Base-by-base conservation (phyloP, 2,888 invertebrate genomes). In the Thumatha senex region DNA sequence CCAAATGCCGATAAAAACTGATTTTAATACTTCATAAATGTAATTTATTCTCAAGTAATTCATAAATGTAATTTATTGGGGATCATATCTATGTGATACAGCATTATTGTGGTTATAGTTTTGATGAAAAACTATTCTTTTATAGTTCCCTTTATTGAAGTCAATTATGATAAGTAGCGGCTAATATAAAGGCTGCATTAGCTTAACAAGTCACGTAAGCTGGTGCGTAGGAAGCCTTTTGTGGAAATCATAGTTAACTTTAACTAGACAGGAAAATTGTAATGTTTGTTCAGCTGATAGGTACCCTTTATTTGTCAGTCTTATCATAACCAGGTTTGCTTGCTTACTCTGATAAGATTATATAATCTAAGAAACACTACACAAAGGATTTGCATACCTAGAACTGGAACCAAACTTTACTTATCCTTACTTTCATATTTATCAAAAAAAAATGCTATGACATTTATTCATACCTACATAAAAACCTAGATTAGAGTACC, bases 81-180 rank as follows among this genome's bases (percentile, higher is more conserved):
- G 18, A 24, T 24, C n/a, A n/a, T n/a, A n/a, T n/a, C 18, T 24
- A 24, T 24, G 18, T 24, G 18, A 38, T 44, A 7, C 24, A 1
- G 24, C 2, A 39, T 13, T 35, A 35, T 13, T 7, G 24, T 7
- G 13, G 34, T 13, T 18, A 24, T 10, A 34, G 18, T 24, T 10
- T 12, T 35, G 34, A 29, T 35, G 53, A 24, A 29, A 47, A 10
- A 60, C 51, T 67, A 70, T 70, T 69, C 60, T 63, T 68, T 62
- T 53, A 66, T 54, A 57, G 67, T 80, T 85, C 79, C 77, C 77
- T 80, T 72, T 71, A 78, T 78, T 77, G 73, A 67, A 64, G 62
- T 63, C 70, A 78, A 79, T 82, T 81, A 83, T 75, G 65, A 76
- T 76, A 78, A 76, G 44, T 51, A 54, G 72, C 75, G 77, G 77